A percentile compares a stretch with the other conserved stretches of the same genome.
phyloP scores from a whole-genome alignment of 1,140 invertebrate species.

The Drosophila sturtevanti region DNA sequence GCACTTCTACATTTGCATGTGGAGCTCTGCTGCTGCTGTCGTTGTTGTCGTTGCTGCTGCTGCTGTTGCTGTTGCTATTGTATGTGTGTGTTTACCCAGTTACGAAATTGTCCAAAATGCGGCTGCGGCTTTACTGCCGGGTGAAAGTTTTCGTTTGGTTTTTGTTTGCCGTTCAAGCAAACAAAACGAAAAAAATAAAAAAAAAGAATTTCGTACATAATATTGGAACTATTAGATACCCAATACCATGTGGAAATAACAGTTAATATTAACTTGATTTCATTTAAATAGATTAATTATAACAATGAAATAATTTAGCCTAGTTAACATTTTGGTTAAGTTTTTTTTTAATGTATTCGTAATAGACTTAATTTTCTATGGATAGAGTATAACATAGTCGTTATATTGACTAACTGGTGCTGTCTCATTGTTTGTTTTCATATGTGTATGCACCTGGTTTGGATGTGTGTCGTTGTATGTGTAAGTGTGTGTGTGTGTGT shows the following conservation, averaged over 20 bases:
- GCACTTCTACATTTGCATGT: slow-evolving; percentile 74
- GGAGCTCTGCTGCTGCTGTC: slow-evolving; percentile 10
- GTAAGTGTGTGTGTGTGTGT: slow-evolving; percentile 26
- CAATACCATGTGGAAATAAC: too few species aligned
- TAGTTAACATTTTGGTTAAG: too few species aligned
- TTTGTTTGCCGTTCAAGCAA: slow-evolving; percentile 49
- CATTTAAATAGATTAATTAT: background rate
- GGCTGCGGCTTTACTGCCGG: slow-evolving; percentile 68
- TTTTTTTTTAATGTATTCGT: too few species aligned
- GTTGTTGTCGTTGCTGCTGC: background rate
- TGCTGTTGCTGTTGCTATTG: slow-evolving; percentile 15
- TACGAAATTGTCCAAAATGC: slow-evolving; percentile 80
- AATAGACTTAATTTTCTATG: background rate
- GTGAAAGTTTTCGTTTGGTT: slow-evolving; percentile 66
- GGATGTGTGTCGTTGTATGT: slow-evolving; percentile 52
- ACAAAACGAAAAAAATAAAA: slow-evolving; percentile 25
- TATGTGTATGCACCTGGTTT: slow-evolving; percentile 43
- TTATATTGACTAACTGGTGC: background rate
- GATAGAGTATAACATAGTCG: slow-evolving; percentile 8
- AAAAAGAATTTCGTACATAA: slow-evolving; percentile 11
- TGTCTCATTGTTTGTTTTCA: slow-evolving; percentile 39
- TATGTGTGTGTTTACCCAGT: slow-evolving; percentile 69
- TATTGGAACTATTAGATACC: background rate
- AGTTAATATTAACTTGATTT: too few species aligned
- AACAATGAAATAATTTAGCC: too few species aligned